These are phyloP conservation scores for Ophiothrix spiculata DNA, from an alignment of 35 echinoderm and acorn worm genomes.

Conservation along the genomic window DNA sequence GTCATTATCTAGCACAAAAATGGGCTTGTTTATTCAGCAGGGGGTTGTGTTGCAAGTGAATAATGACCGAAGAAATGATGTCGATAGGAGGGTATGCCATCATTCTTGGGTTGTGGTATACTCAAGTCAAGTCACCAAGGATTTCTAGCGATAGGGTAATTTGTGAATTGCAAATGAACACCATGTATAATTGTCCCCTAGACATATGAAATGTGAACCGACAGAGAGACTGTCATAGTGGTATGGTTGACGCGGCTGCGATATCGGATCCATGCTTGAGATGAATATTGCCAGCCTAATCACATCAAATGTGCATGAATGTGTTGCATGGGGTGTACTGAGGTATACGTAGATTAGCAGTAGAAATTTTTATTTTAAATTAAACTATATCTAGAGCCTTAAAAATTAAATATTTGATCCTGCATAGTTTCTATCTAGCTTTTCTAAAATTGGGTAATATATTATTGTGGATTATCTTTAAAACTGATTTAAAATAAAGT, in stretches of 20 bases:
- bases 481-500: too few species aligned
- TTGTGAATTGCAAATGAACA: constrained; percentile 5
- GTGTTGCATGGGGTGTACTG: too few species aligned
- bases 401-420: too few species aligned
- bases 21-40: not conserved
- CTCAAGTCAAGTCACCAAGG: not conserved
- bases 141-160: not conserved
- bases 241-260: not conserved
- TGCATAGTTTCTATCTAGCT: too few species aligned
- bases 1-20: not conserved
- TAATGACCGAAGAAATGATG: not conserved
- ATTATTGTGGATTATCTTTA: too few species aligned
- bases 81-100: not conserved
- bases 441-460: too few species aligned
- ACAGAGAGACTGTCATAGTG: not conserved
- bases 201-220: not conserved
- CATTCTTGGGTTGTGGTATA: not conserved
- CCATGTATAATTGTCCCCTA: not conserved
- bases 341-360: too few species aligned
- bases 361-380: too few species aligned
- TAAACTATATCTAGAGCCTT: too few species aligned
- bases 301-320: too few species aligned
- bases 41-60: not conserved
- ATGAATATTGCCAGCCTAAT: too few species aligned
- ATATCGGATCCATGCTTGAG: too few species aligned